Percentiles rank a stretch among this genome's conserved stretches.
Evolutionary conservation across 2,113 vertebrate genomes (phyloP).

Genomic region (Chlorodrepanis virens): DNA sequence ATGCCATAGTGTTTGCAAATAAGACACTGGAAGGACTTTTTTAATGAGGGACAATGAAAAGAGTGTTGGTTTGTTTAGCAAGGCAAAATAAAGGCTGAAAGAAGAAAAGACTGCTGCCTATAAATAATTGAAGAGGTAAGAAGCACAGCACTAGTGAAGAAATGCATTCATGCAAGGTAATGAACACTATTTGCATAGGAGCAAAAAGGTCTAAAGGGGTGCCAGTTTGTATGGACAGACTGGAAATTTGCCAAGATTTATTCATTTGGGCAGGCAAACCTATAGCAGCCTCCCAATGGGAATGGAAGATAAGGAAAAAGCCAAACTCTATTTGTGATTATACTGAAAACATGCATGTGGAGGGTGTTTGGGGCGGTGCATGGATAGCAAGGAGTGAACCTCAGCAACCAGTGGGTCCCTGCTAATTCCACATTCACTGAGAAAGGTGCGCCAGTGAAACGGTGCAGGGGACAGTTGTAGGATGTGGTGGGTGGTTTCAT

Average conservation of each 20-base stretch:
- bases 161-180: not conserved
- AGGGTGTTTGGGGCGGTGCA: no score
- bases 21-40: not conserved
- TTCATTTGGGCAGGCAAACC: not conserved
- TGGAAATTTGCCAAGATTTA: not conserved
- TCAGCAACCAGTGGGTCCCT: not conserved
- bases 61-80: not conserved
- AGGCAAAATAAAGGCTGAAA: not conserved
- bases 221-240: not conserved
- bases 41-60: not conserved
- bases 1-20: not conserved
- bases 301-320: not conserved
- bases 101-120: not conserved
- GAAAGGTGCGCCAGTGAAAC: rapidly evolving
- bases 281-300: not conserved
- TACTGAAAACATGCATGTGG: rapidly evolving
- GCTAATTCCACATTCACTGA: not conserved
- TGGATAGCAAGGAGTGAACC: not conserved
- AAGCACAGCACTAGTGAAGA: not conserved
- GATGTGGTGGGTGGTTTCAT: not conserved
- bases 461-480: no score
- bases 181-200: not conserved
- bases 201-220: not conserved
- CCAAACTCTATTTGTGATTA: rapidly evolving
- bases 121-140: not conserved